Base-by-base conservation (phyloP, 2,113 vertebrate species). In the Toxotes chatareus region DNA sequence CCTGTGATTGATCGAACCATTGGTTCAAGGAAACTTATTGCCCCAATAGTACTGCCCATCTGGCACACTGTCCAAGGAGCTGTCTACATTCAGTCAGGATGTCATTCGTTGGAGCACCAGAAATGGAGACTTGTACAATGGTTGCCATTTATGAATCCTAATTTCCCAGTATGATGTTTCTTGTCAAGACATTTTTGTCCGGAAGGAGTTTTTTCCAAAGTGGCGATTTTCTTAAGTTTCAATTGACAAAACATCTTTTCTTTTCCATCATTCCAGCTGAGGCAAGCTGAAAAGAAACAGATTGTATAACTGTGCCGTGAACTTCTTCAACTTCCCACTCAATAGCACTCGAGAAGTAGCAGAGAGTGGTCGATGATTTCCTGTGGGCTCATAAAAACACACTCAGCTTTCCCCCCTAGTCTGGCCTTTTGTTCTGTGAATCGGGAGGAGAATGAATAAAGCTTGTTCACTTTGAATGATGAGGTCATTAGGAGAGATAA, bases 401-500 rank as follows among this genome's bases (percentile, higher is more conserved):
- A 40, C 6, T 8, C 38, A 62, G 55, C 55, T 19, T 32, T 8
- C 13, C 14, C 36, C 38, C 27, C 13, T 7, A 2, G 68, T 61
- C 59, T 60, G 46, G 72, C 55, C 36, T 69, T 79, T 90, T 84
- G 86, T 89, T 87, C 82, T 76, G 66, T 72, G 59, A 65, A 72
- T 76, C 75, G 69, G 62, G 31, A 88, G 27, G 47, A 63, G 53
- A 84, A 72, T 76, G 80, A 88, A 84, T 80, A 89, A 90, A 89
- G 76, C 86, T 72, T 61, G 73, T 77, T 88, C 81, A 34, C 75
- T 79, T 79, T 90, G 82, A 92, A 86, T 78, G 85, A 93, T 92
- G 85, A 92, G 74, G 89, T 88, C 89, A 90, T 92, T 93, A 92
- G 85, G 79, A 76, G 71, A 89, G 81, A 86, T 90, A 92, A 92